Conservation (phyloP, 2,113 vertebrate genomes). For the Cercopithecus mona region DNA sequence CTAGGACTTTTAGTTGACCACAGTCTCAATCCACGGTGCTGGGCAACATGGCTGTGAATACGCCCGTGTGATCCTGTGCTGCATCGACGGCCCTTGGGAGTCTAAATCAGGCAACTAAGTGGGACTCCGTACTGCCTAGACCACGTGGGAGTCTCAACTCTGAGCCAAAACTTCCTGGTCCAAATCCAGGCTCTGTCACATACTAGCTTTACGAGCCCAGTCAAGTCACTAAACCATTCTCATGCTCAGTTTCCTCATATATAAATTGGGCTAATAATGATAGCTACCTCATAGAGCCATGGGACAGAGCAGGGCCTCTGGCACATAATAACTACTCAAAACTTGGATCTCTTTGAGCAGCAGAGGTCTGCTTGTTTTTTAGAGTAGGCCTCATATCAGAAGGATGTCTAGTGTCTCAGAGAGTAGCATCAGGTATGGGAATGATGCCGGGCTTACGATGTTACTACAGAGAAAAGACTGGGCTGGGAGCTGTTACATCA, state of each 20-base stretch:
- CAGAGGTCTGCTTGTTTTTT: neutral
- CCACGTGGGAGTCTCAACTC: neutral
- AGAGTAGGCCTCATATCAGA: neutral
- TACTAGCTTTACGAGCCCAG: neutral
- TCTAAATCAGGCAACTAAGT: neutral
- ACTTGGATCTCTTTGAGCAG: neutral
- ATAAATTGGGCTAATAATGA: neutral
- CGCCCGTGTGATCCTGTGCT: accelerated
- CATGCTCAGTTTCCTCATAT: neutral
- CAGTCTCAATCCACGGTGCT: neutral
- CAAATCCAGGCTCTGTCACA: neutral
- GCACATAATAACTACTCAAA: neutral
- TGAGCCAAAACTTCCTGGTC: neutral
- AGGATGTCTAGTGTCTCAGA: neutral
- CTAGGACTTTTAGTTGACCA: neutral
- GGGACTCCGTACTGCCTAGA: neutral
- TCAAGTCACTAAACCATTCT: neutral
- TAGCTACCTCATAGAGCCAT: neutral
- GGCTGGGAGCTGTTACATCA: neutral
- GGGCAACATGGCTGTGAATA: neutral
- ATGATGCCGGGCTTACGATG: neutral
- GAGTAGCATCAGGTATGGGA: neutral
- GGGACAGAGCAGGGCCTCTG: neutral
- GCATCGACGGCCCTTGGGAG: accelerated
- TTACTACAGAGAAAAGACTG: neutral